Evolutionary conservation across 1,140 invertebrate species (phyloP).

Genomic region (Drosophila mojavensis): DNA sequence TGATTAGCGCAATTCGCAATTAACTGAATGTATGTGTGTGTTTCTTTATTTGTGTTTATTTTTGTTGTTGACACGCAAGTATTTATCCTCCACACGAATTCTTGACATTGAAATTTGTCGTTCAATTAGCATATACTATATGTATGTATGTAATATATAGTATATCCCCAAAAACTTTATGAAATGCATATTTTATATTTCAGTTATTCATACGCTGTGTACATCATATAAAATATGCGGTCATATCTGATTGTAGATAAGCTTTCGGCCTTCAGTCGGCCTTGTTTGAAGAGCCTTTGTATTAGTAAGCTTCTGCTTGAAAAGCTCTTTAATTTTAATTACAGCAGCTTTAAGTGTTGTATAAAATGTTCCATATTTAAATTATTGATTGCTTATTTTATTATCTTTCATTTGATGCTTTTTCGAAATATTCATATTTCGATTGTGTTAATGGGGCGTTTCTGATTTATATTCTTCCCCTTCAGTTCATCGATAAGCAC

Average conservation of each 20-base stretch:
- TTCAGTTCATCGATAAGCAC: neutral
- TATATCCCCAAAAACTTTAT: neutral
- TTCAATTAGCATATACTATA: slow-evolving; percentile 28
- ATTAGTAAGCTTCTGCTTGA: slow-evolving; percentile 3
- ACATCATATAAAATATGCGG: neutral
- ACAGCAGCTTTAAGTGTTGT: too few relatives aligned
- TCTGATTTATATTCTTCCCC: neutral
- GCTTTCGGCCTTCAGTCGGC: slow-evolving; percentile 33
- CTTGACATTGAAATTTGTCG: slow-evolving; percentile 56
- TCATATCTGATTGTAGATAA: slow-evolving; percentile 11
- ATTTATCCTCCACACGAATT: slow-evolving; percentile 20
- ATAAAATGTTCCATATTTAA: neutral
- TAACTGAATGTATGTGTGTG: slow-evolving; percentile 31
- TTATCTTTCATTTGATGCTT: neutral
- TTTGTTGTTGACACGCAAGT: slow-evolving; percentile 43
- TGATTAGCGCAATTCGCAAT: slow-evolving; percentile 54
- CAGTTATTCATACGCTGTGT: neutral
- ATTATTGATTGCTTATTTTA: neutral
- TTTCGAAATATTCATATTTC: neutral
- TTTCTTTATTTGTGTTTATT: slow-evolving; percentile 32
- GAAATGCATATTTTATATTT: neutral
- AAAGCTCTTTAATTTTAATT: neutral
- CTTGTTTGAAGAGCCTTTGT: slow-evolving; percentile 12
- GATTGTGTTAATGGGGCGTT: slow-evolving; percentile 15
- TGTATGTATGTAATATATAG: neutral